These are phyloP conservation scores for Neoscelio sp. DNA, from an alignment of 2,888 invertebrate genomes.

Conservation along the genomic window DNA sequence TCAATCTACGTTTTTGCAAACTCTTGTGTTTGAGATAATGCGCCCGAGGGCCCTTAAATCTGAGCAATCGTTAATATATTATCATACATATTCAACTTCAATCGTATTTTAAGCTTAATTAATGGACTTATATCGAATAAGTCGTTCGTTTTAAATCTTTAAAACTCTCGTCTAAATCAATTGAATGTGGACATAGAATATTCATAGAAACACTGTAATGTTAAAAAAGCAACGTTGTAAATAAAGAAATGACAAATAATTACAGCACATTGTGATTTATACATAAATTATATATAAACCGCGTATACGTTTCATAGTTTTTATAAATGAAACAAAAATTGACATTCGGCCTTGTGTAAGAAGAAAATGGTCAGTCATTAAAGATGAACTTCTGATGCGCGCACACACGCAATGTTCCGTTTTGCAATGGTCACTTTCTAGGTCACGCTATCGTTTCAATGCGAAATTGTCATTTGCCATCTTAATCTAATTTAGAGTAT, in stretches of 20 bases:
- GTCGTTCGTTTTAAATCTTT: conserved; percentile 24
- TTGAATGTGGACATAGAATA: not conserved
- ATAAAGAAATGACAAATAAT: not conserved
- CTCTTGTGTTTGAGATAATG: no score
- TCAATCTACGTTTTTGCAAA: no score
- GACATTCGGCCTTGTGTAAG: conserved; percentile 32
- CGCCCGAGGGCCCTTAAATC: no score
- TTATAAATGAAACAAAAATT: conserved; percentile 11
- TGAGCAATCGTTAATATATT: no score
- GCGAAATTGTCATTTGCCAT: conserved; percentile 42
- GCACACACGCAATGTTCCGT: conserved; percentile 43
- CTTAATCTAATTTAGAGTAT: conserved; percentile 34
- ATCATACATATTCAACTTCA: no score
- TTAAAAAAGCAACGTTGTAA: not conserved
- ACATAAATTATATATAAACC: conserved; percentile 25
- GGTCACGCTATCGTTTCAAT: conserved; percentile 49
- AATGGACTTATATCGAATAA: conserved; percentile 15
- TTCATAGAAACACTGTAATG: no score
- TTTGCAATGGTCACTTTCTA: conserved; percentile 49
- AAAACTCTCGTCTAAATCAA: conserved; percentile 7
- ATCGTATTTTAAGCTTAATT: not conserved
- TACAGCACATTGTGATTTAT: conserved; percentile 8
- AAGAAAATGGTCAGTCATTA: conserved; percentile 38
- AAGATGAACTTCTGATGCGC: conserved; percentile 35
- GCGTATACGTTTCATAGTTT: not conserved